Percentiles rank a stretch among this genome's conserved stretches.
phyloP scores from a whole-genome alignment of 2,113 vertebrate species.

The Macquaria ambigua region DNA sequence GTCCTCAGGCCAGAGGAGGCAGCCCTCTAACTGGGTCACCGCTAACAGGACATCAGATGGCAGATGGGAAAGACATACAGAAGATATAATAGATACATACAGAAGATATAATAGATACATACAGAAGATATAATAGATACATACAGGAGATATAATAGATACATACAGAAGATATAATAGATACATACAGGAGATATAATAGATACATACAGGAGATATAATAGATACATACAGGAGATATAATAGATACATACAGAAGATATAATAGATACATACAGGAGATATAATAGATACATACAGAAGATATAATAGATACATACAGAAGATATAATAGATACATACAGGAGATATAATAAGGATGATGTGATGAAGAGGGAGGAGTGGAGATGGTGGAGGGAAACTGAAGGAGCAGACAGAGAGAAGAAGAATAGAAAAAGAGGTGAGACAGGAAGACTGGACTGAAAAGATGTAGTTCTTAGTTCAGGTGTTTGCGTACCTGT shows the following conservation, averaged over 20 bases:
- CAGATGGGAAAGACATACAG: slow-evolving; percentile 39
- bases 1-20: slow-evolving; percentile 55
- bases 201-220: too few species aligned
- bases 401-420: too few species aligned
- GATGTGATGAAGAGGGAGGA: too few species aligned
- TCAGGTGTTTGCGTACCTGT: too few species aligned
- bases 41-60: slow-evolving; percentile 56
- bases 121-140: neutral
- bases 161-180: neutral
- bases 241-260: too few species aligned
- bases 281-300: too few species aligned
- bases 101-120: slow-evolving; percentile 6
- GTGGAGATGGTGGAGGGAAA: too few species aligned
- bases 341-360: slow-evolving; percentile 10
- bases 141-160: neutral
- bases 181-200: neutral
- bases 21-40: slow-evolving; percentile 70
- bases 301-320: neutral
- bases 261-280: neutral
- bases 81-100: neutral
- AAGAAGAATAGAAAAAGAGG: too few species aligned
- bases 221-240: neutral
- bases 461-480: too few species aligned
- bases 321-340: neutral
- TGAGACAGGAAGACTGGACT: too few species aligned